These are phyloP conservation scores for Frankliniella fusca DNA, from an alignment of 2,888 invertebrate species.

Conservation along the genomic window DNA sequence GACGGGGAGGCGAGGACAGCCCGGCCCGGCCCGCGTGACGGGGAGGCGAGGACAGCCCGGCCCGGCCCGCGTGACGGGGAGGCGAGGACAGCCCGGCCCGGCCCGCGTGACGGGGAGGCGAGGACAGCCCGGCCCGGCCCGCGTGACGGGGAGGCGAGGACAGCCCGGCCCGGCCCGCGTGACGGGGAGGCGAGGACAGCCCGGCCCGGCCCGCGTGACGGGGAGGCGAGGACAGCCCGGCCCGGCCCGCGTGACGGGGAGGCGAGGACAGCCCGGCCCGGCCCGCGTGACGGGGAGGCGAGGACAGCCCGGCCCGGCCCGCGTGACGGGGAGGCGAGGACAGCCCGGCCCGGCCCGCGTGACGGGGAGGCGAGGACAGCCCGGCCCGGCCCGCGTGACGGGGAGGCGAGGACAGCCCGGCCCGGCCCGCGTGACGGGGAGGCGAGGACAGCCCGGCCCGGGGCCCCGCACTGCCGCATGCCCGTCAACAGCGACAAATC, in stretches of 20 bases:
- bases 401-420: background rate
- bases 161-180: background rate
- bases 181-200: too few species aligned
- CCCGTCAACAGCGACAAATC: background rate
- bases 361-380: too few species aligned
- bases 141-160: background rate
- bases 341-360: too few species aligned
- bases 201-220: too few species aligned
- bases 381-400: background rate
- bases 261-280: background rate
- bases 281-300: background rate
- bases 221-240: too few species aligned
- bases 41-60: background rate
- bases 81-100: background rate
- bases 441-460: background rate
- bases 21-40: background rate
- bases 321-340: too few species aligned
- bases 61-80: background rate
- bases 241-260: background rate
- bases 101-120: background rate
- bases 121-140: background rate
- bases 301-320: background rate
- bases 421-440: background rate
- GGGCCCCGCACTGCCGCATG: too few species aligned
- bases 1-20: background rate